These are phyloP conservation scores for Pipistrellus kuhlii DNA, from an alignment of 2,797 vertebrate genomes.

Conservation along the genomic window DNA sequence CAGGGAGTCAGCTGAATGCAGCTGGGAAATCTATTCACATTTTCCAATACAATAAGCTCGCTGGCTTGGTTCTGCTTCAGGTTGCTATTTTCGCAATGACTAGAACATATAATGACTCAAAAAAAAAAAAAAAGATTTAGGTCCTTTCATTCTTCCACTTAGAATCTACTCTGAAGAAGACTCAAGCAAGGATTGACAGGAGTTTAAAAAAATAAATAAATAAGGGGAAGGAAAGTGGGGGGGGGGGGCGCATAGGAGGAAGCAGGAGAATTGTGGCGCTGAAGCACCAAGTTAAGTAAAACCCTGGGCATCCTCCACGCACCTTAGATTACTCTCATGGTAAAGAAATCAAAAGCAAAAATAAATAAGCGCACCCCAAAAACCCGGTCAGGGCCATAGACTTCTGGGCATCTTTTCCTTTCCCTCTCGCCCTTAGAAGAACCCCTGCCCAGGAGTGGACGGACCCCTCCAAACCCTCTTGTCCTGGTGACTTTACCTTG, in stretches of 20 bases:
- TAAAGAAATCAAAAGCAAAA: neutral
- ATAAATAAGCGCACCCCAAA: neutral
- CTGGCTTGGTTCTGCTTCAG: slow-evolving; percentile 61
- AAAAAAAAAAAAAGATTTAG: neutral
- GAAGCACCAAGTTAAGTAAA: slow-evolving; percentile 35
- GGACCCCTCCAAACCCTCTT: neutral
- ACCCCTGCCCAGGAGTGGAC: neutral
- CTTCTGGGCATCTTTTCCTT: neutral
- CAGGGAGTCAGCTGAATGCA: slow-evolving; percentile 10
- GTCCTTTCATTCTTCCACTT: slow-evolving; percentile 41
- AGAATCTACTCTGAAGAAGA: slow-evolving; percentile 24
- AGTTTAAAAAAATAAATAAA: slow-evolving; percentile 45
- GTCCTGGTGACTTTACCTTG: slow-evolving; percentile 90
- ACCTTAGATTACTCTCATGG: neutral
- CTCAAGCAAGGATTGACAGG: slow-evolving; percentile 51
- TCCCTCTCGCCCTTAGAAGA: no score
- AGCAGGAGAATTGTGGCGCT: neutral
- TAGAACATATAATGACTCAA: slow-evolving; percentile 46
- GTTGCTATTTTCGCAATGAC: slow-evolving; percentile 57
- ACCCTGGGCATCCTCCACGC: neutral
- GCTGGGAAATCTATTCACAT: slow-evolving; percentile 40
- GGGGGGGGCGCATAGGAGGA: slow-evolving; percentile 29
- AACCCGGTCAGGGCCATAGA: fast-evolving
- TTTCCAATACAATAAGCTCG: slow-evolving; percentile 66
- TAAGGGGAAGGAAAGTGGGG: slow-evolving; percentile 19